These are phyloP conservation scores for Girardinus metallicus DNA, from an alignment of 2,797 vertebrate genomes.

Conservation along the genomic window DNA sequence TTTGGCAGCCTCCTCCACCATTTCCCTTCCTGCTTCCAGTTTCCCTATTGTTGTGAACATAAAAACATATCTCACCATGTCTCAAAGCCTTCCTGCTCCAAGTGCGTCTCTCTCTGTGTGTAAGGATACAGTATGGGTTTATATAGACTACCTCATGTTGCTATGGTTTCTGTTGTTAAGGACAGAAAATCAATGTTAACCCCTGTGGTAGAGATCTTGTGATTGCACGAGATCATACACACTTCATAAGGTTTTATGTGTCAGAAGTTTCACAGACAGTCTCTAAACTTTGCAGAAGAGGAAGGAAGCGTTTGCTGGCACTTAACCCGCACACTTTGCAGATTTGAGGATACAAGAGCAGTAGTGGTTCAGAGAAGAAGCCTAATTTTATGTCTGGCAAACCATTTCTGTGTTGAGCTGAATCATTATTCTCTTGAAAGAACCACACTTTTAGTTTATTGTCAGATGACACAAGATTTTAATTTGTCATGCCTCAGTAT, in stretches of 20 bases:
- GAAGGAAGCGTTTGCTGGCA: constrained; percentile 32
- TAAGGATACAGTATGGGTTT: constrained; percentile 21
- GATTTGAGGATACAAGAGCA: constrained; percentile 13
- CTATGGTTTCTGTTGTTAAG: constrained; percentile 55
- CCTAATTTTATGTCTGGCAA: background rate
- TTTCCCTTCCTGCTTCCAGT: constrained; percentile 31
- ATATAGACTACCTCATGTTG: constrained; percentile 44
- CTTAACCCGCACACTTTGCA: constrained; percentile 26
- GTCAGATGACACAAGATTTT: background rate
- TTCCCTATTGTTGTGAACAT: constrained; percentile 34
- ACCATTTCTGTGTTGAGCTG: background rate
- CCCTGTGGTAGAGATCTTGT: constrained; percentile 51
- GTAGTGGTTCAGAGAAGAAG: background rate
- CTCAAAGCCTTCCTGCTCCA: constrained; percentile 12
- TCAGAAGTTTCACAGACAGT: constrained; percentile 19
- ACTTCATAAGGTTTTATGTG: constrained; percentile 15
- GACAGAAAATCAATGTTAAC: constrained; percentile 64
- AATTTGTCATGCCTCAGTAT: background rate
- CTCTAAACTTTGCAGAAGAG: constrained; percentile 34
- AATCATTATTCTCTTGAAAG: background rate
- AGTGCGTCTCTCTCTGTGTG: constrained; percentile 1
- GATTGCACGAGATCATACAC: background rate
- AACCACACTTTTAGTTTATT: background rate
- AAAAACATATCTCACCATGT: constrained; percentile 10
- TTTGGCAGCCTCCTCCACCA: constrained; percentile 22